Percentiles rank a stretch among this genome's conserved stretches.
phyloP scores from a whole-genome alignment of 2,113 vertebrate species.

The Eulemur rufifrons region DNA sequence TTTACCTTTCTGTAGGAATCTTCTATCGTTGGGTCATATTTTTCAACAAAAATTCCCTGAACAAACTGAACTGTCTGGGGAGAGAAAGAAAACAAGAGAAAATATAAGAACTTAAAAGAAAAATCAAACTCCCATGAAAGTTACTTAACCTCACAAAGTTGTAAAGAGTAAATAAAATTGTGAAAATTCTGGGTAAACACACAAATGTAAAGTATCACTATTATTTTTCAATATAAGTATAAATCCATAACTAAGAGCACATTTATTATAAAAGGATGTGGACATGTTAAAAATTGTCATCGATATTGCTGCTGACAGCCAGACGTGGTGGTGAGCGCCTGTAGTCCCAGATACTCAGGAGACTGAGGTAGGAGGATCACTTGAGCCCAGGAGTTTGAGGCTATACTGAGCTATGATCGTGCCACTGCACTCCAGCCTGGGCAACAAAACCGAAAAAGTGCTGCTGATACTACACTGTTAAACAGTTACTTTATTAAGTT shows the following conservation, averaged over 20 bases:
- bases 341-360: no score
- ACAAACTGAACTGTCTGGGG: conserved; percentile 98
- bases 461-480: not conserved
- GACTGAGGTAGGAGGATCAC: no score
- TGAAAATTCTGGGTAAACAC: conserved; percentile 17
- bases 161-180: conserved; percentile 37
- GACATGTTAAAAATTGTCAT: not conserved
- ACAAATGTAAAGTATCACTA: not conserved
- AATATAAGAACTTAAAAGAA: conserved; percentile 38
- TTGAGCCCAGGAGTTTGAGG: no score
- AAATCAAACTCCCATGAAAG: not conserved
- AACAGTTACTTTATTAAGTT: not conserved
- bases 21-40: conserved; percentile 99
- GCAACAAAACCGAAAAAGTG: not conserved
- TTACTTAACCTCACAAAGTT: conserved; percentile 12
- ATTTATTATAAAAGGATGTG: not conserved
- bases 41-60: conserved; percentile 99
- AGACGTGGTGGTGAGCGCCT: no score
- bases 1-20: conserved; percentile 99
- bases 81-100: conserved; percentile 59
- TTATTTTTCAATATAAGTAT: not conserved
- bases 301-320: not conserved
- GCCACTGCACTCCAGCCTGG: no score
- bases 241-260: not conserved
- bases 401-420: no score